Conservation (phyloP, 2,797 vertebrate genomes). For the Chaetophractus vellerosus region DNA sequence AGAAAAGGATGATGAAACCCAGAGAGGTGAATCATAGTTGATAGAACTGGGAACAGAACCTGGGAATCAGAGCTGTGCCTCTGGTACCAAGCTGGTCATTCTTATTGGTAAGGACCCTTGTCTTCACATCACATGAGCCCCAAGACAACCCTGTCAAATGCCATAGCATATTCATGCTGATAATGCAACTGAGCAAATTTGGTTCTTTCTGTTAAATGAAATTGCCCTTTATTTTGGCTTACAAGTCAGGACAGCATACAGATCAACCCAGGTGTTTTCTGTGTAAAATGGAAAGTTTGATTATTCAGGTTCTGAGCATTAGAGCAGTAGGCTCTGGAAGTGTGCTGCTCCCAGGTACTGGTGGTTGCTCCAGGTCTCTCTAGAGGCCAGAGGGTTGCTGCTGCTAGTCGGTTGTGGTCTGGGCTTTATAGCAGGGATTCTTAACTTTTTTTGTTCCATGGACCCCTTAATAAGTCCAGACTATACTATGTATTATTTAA, state of each 20-base stretch:
- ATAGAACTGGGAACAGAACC: background rate
- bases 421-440: background rate
- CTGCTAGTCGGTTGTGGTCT: background rate
- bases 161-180: background rate
- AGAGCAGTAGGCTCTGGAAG: background rate
- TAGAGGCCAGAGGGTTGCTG: background rate
- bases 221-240: background rate
- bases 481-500: too few relatives aligned
- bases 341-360: background rate
- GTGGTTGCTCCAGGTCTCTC: background rate
- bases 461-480: too few relatives aligned
- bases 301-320: background rate
- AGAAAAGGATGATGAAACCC: background rate
- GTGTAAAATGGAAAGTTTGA: background rate
- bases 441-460: too few relatives aligned
- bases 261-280: background rate
- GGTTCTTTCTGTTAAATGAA: conserved; percentile 9
- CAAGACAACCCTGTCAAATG: background rate
- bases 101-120: background rate
- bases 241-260: background rate
- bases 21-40: background rate
- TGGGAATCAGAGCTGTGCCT: background rate
- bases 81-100: background rate
- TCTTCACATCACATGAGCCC: background rate
- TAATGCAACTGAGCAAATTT: background rate